These are phyloP conservation scores for Eptesicus fuscus DNA, from an alignment of 2,113 vertebrate species.

Conservation along the genomic window DNA sequence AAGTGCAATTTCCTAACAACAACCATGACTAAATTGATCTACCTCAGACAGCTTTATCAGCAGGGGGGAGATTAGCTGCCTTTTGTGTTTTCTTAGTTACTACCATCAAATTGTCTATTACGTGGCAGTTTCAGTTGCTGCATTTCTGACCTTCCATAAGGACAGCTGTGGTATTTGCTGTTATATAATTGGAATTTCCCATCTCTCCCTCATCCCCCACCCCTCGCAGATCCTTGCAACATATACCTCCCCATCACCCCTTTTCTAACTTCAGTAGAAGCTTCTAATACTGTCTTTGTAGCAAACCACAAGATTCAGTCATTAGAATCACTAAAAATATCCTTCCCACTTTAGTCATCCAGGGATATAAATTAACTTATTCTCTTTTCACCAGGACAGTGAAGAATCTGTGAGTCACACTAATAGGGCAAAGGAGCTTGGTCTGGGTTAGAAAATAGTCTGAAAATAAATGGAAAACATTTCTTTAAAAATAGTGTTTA, in stretches of 20 bases:
- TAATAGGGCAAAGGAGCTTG: neutral
- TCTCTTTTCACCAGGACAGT: slow-evolving; percentile 58
- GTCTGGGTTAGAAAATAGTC: slow-evolving; percentile 13
- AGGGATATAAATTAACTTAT: slow-evolving; percentile 56
- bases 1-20: slow-evolving; percentile 83
- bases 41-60: slow-evolving; percentile 80
- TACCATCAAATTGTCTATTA: slow-evolving; percentile 77
- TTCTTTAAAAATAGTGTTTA: neutral
- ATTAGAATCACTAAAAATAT: slow-evolving; percentile 60
- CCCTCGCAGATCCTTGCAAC: neutral
- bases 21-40: slow-evolving; percentile 82
- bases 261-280: neutral
- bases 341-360: slow-evolving; percentile 39
- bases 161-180: slow-evolving; percentile 50
- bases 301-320: slow-evolving; percentile 43
- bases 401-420: slow-evolving; percentile 53
- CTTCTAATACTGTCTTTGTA: slow-evolving; percentile 45
- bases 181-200: slow-evolving; percentile 72
- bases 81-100: slow-evolving; percentile 80
- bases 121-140: slow-evolving; percentile 61
- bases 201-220: neutral
- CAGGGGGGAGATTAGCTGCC: slow-evolving; percentile 73
- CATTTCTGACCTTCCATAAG: slow-evolving; percentile 72
- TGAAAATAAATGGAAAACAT: slow-evolving; percentile 9
- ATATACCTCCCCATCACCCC: neutral